phyloP scores from a whole-genome alignment of 1,140 invertebrate species.

The Rhyzopertha dominica region DNA sequence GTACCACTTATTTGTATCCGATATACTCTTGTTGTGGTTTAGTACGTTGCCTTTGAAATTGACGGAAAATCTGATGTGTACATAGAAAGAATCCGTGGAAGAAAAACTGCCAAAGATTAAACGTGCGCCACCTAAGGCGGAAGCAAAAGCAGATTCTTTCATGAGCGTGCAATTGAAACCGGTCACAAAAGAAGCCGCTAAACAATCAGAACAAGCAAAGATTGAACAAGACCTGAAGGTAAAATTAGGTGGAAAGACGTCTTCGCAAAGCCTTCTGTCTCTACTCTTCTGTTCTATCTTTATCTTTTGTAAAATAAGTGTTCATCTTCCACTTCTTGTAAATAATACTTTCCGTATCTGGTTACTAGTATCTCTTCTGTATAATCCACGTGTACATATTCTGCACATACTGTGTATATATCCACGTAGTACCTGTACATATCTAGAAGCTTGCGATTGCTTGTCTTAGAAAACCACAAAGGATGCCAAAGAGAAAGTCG shows the following conservation, averaged over 20 bases:
- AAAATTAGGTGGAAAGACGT: slow-evolving; percentile 20
- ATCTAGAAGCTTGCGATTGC: too few relatives aligned
- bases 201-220: slow-evolving; percentile 40
- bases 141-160: slow-evolving; percentile 55
- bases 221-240: slow-evolving; percentile 42
- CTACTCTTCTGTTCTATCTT: slow-evolving; percentile 15
- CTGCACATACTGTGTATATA: too few relatives aligned
- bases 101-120: too few relatives aligned
- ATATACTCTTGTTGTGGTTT: slow-evolving; percentile 2
- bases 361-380: slow-evolving; percentile 8
- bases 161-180: slow-evolving; percentile 58
- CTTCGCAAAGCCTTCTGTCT: slow-evolving; percentile 15
- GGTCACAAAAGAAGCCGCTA: slow-evolving; percentile 47
- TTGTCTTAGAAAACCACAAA: slow-evolving; percentile 47
- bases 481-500: slow-evolving; percentile 37
- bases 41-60: too few relatives aligned
- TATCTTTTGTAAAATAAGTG: slow-evolving; percentile 15
- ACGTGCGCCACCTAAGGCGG: slow-evolving; percentile 51
- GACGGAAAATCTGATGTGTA: neutral
- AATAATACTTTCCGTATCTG: neutral
- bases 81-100: neutral
- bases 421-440: too few relatives aligned
- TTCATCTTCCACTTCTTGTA: neutral
- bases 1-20: slow-evolving; percentile 15
- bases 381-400: too few relatives aligned